Conservation (phyloP, 2,888 invertebrate genomes). For the Selenia dentaria region DNA sequence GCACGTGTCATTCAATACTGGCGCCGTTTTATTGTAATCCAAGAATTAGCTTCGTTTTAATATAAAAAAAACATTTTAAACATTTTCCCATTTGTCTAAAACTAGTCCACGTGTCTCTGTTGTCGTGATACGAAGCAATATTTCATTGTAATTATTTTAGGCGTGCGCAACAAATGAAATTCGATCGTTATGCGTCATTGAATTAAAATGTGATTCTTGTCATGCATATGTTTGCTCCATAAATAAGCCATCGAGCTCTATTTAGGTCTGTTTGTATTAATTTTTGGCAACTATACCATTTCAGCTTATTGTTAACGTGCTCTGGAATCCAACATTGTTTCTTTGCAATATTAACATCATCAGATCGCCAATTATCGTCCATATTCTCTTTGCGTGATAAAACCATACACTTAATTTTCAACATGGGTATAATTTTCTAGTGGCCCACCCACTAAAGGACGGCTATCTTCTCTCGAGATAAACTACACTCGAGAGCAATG, state of each 20-base stretch:
- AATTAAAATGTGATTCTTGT: conserved; percentile 49
- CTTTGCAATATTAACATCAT: too few relatives aligned
- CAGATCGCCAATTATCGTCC: conserved; percentile 12
- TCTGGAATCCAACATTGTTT: not conserved
- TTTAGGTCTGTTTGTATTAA: conserved; percentile 48
- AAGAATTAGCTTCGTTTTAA: conserved; percentile 20
- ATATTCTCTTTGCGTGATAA: conserved; percentile 13
- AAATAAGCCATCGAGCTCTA: conserved; percentile 43
- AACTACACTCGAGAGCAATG: too few relatives aligned
- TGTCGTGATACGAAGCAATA: conserved; percentile 37
- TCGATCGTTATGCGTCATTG: conserved; percentile 50
- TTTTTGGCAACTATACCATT: conserved; percentile 47
- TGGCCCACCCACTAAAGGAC: conserved; percentile 53
- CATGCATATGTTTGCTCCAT: conserved; percentile 39
- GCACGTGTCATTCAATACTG: conserved; percentile 66
- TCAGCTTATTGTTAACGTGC: conserved; percentile 29
- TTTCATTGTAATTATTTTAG: conserved; percentile 41
- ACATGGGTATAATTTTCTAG: conserved; percentile 43
- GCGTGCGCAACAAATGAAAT: conserved; percentile 49
- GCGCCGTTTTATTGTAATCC: conserved; percentile 55
- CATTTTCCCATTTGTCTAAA: too few relatives aligned
- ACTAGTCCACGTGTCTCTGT: conserved; percentile 38
- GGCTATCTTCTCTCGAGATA: conserved; percentile 58
- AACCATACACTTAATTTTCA: conserved; percentile 17
- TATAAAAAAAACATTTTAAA: too few relatives aligned